These are phyloP conservation scores for Streblospio benedicti DNA, from an alignment of 1,140 invertebrate species.

Conservation along the genomic window DNA sequence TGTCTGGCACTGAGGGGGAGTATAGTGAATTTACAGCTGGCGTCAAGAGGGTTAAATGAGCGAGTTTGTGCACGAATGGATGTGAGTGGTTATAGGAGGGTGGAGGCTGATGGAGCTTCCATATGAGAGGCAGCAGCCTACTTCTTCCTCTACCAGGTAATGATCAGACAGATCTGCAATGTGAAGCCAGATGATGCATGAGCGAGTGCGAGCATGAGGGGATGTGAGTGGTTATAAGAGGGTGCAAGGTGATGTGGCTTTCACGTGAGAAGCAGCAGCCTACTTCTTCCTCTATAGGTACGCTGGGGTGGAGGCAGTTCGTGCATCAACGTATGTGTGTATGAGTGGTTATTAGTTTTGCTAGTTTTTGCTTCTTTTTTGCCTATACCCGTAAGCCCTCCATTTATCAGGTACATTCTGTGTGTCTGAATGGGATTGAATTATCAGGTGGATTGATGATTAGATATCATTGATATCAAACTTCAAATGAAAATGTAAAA, in stretches of 20 bases:
- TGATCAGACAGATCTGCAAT: background rate
- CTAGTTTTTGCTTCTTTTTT: too few relatives aligned
- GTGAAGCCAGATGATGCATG: background rate
- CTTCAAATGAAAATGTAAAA: background rate
- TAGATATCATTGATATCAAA: background rate
- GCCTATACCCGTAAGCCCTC: too few relatives aligned
- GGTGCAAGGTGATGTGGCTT: too few relatives aligned
- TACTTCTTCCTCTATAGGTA: background rate
- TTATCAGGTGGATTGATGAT: background rate
- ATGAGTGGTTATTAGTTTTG: too few relatives aligned
- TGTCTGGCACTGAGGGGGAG: too few relatives aligned
- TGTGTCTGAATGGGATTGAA: too few relatives aligned
- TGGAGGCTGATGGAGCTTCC: constrained; percentile 81
- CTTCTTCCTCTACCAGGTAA: constrained; percentile 54
- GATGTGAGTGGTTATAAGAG: background rate
- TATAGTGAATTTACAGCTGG: too few relatives aligned
- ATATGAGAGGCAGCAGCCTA: constrained; percentile 96
- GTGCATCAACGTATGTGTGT: too few relatives aligned
- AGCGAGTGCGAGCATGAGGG: background rate
- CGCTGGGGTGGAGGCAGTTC: background rate
- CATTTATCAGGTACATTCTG: too few relatives aligned
- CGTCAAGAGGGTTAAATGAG: too few relatives aligned
- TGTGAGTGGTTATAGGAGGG: constrained; percentile 43
- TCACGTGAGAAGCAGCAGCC: background rate
- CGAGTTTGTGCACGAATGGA: too few relatives aligned